Conservation (phyloP, 1,140 invertebrate genomes). For the Hylyphantes graminicola region DNA sequence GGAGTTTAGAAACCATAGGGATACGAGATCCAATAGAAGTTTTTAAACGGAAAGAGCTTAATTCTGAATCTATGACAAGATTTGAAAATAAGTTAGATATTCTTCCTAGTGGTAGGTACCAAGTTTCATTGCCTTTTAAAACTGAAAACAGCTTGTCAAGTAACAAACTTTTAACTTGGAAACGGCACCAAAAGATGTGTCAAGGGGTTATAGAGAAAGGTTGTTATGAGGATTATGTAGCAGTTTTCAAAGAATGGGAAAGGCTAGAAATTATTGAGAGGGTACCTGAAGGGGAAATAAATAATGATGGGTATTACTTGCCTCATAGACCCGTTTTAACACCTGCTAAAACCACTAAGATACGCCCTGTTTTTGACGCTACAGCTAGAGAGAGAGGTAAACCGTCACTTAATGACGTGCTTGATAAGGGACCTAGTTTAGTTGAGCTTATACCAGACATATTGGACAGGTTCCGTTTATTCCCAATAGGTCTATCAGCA, state of each 20-base stretch:
- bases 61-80: background rate
- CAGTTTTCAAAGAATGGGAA: background rate
- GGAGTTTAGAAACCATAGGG: background rate
- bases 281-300: background rate
- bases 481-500: background rate
- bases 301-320: background rate
- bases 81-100: background rate
- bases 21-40: background rate
- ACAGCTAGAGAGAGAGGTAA: background rate
- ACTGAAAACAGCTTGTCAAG: background rate
- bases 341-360: background rate
- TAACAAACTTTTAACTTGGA: background rate
- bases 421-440: constrained; percentile 15
- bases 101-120: no score
- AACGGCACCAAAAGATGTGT: background rate
- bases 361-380: background rate
- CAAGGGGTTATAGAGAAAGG: background rate
- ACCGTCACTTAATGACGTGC: background rate
- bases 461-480: background rate
- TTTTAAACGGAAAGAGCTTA: no score
- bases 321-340: no score
- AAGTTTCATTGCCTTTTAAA: background rate
- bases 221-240: background rate
- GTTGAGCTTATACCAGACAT: background rate
- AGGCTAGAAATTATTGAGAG: background rate